Base-by-base conservation (phyloP, 2,888 invertebrate species). In the Patella depressa region DNA sequence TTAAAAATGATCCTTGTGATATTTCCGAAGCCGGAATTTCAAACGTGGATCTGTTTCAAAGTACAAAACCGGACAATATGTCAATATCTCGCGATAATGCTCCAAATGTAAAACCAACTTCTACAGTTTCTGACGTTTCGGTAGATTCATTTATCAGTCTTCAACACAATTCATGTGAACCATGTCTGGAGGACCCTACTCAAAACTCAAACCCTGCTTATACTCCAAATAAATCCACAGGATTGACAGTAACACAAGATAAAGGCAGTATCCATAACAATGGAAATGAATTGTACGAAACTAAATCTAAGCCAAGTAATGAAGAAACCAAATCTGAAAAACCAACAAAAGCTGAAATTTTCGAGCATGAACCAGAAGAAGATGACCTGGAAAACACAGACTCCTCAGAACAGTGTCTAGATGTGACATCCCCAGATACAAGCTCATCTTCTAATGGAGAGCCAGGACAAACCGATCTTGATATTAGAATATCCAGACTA, bases 401-500 rank as follows among this genome's bases (percentile, higher is more conserved):
- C 24, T 65, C 65, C 24, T 65, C 53, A 17, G 72, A 53, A n/a
- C 72, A 34, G 29, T 14, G 65, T 65, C 65, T 65, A 5, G 65
- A 65, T 65, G 73, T 24, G n/a, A 15, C 24, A 17, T 11, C 73
- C 12, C 29, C 73, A 7, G 54, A 54, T 73, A 54, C 73, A 5
- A 73, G 73, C 24, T 55, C 54, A 53, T 19, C 29, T 73, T 57
- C 54, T 55, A 73, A 53, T n/a, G 57, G 59, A 65, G 57, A 59
- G 65, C 55, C 65, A 24, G 74, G 69, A 53, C 59, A 53, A 53
- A 53, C 59, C 4, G 78, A 71, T 53, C 59, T 82, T 34, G 80
- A 83, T 69, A 83, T 84, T 54, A 81, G 84, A 69, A 72, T 86
- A 54, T 79, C 76, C 19, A 76, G 76, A 53, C 65, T 84, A 11